Evolutionary conservation across 2,797 vertebrate genomes (phyloP), one percentile per base, ranked within the genome.

Genomic region (Melanotaenia boesemani): DNA sequence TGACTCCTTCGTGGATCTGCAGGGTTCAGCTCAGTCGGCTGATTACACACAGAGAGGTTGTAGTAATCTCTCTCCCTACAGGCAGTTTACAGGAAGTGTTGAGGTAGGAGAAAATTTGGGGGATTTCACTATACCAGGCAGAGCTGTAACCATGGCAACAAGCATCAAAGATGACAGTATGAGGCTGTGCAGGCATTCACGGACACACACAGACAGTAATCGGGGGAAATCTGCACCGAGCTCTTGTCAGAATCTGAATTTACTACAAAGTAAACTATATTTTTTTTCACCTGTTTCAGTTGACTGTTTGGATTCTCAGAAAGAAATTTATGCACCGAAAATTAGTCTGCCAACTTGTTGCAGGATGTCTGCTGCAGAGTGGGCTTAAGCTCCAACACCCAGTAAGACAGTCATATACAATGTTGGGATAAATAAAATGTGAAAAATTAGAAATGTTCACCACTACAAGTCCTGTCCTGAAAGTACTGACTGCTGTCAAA

Each of bases 141-240:
- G 69, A 79, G 71, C 65, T 30, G 83, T 87, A 72, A 71, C 86
- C 88, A 90, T 87, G 78, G 85, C 72, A 87, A 90, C 85, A 78
- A 26, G 79, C 67, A 79, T 84, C 70, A 72, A 67, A 79, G 71
- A 68, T 58, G 39, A 77, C 5, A 8, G 41, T 1, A 60, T 71
- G 60, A 8, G 50, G 67, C 50, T 15, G 37, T 36, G 62, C 65
- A 39, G 61, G 15, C 32, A 0, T n/a, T 54, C 55, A 54, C 3
- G 2, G 2, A 67, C 57, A 63, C 39, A 74, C 60, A 64, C 48
- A 58, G 60, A 70, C 32, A 67, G 59, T 15, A 44, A 44, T 63
- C 41, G 67, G 41, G 39, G 57, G 8, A 22, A 41, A 63, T 54
- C 11, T 41, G 5, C 26, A 55, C 48, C 22, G 5, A 52, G 24